Conservation (phyloP, 2,113 vertebrate genomes). For the Anoura caudifer region DNA sequence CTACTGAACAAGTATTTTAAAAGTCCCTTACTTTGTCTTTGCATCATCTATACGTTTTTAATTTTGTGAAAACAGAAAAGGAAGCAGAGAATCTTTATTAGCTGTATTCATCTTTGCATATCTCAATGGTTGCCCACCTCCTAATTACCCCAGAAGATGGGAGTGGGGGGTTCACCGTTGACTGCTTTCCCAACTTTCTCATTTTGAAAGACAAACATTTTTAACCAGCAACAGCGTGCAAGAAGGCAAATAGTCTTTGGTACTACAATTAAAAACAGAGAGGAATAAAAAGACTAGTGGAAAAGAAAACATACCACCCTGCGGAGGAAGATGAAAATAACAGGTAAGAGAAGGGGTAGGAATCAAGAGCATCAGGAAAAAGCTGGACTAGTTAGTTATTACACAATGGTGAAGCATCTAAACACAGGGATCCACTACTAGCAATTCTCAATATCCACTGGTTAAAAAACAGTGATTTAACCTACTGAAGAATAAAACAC, state of each 20-base stretch:
- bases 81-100: neutral
- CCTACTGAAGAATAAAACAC: neutral
- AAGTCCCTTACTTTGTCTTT: neutral
- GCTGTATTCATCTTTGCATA: neutral
- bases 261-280: neutral
- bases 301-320: neutral
- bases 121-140: neutral
- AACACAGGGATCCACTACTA: neutral
- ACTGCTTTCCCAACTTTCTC: conserved; percentile 20
- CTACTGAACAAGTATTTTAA: neutral
- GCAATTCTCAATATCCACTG: neutral
- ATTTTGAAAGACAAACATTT: conserved; percentile 31
- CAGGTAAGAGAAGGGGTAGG: neutral
- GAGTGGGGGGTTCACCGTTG: neutral
- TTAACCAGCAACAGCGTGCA: neutral
- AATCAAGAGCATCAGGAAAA: neutral
- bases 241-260: neutral
- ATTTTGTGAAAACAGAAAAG: neutral
- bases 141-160: neutral
- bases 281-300: neutral
- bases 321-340: neutral
- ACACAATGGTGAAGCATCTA: neutral
- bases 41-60: neutral
- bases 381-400: neutral
- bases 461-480: neutral